These are phyloP conservation scores for Crocodylus rhombifer DNA, from an alignment of 2,797 vertebrate species.

Conservation along the genomic window DNA sequence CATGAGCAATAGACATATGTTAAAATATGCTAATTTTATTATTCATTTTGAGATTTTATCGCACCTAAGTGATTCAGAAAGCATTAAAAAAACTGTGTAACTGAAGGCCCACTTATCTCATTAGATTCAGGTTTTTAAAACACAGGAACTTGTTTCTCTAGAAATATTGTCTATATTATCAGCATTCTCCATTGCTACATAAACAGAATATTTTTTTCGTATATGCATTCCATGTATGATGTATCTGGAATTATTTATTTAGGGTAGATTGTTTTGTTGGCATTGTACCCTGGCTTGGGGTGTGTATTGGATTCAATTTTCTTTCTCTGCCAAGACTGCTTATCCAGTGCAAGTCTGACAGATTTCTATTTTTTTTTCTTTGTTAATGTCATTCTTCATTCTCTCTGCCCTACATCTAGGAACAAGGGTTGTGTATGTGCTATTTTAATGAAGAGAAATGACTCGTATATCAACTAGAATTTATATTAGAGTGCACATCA, in stretches of 20 bases:
- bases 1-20: not conserved
- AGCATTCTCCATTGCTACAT: not conserved
- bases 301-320: conserved; percentile 25
- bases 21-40: conserved; percentile 34
- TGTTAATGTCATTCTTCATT: conserved; percentile 44
- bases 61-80: conserved; percentile 3
- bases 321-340: conserved; percentile 28
- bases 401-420: conserved; percentile 46
- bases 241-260: not conserved
- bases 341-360: not conserved
- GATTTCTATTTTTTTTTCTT: conserved; percentile 52
- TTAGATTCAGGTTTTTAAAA: not conserved
- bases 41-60: not conserved
- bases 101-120: not conserved
- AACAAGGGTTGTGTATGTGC: conserved; percentile 61
- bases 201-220: not conserved
- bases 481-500: conserved; percentile 47
- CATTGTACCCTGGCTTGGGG: conserved; percentile 33
- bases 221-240: not conserved
- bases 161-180: conserved; percentile 6
- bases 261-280: not conserved
- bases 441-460: conserved; percentile 66
- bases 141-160: not conserved
- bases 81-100: not conserved
- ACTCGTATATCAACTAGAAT: conserved; percentile 37